Evolutionary conservation across 2,888 invertebrate genomes (phyloP).

Genomic region (Rhingia campestris): DNA sequence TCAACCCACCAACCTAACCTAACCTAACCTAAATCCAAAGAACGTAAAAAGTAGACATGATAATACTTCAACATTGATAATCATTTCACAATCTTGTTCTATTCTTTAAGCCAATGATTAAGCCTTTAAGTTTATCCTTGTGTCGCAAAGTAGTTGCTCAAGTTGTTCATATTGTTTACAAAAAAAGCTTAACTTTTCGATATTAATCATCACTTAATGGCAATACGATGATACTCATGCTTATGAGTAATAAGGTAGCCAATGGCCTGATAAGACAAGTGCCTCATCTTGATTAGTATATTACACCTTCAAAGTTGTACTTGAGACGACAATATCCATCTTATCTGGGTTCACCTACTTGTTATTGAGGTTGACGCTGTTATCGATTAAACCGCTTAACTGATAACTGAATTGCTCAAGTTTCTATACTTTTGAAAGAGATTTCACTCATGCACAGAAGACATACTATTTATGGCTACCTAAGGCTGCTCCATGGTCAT

Average conservation of each 20-base stretch:
- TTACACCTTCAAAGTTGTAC: conserved; percentile 18
- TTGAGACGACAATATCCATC: conserved; percentile 8
- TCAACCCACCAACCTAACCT: too few species aligned
- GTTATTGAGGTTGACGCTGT: conserved; percentile 42
- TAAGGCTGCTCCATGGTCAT: conserved; percentile 3
- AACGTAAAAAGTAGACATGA: conserved; percentile 1
- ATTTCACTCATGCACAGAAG: conserved; percentile 1
- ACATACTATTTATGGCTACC: not conserved
- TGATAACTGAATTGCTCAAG: conserved; percentile 34
- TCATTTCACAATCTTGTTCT: conserved; percentile 9
- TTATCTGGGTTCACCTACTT: conserved; percentile 31
- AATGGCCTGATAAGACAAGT: conserved; percentile 37
- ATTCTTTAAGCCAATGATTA: not conserved
- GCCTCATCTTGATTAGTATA: conserved; percentile 30
- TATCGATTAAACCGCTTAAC: conserved; percentile 28
- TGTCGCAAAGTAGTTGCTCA: not conserved
- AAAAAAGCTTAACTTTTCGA: not conserved
- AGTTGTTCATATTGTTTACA: conserved; percentile 7
- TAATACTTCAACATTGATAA: not conserved
- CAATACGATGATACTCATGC: not conserved
- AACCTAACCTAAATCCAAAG: not conserved
- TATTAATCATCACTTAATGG: not conserved
- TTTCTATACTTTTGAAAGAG: not conserved
- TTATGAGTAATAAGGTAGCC: not conserved
- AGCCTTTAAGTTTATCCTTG: conserved; percentile 21